Evolutionary conservation across 2,797 vertebrate species (phyloP).

Genomic region (Chromis chromis): DNA sequence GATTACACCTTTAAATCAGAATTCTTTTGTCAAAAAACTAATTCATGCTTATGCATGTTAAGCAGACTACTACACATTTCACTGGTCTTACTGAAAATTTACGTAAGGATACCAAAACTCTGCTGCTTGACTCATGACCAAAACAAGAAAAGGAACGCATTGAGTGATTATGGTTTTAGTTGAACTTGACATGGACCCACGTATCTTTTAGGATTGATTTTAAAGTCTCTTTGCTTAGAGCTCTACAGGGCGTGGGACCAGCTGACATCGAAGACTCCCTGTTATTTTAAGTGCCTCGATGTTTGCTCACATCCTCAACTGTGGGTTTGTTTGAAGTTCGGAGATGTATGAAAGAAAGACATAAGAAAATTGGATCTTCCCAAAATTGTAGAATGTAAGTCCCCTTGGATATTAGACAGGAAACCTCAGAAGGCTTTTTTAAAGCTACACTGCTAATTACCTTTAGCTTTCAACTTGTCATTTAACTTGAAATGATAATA

Average conservation of each 20-base stretch:
- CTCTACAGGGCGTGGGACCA: slow-evolving; percentile 31
- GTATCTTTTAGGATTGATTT: slow-evolving; percentile 30
- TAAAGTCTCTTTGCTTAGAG: slow-evolving; percentile 35
- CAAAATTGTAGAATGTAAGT: slow-evolving; percentile 18
- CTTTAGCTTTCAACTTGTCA: slow-evolving; percentile 18
- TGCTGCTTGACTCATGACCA: slow-evolving; percentile 38
- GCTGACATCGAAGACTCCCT: slow-evolving; percentile 15
- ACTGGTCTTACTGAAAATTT: slow-evolving; percentile 34
- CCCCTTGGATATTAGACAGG: slow-evolving; percentile 8
- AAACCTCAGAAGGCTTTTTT: slow-evolving; percentile 6
- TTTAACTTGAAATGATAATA: neutral
- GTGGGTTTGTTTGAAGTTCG: slow-evolving; percentile 32
- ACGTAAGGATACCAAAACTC: slow-evolving; percentile 17
- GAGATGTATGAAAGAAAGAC: slow-evolving; percentile 14
- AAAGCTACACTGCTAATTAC: slow-evolving; percentile 12
- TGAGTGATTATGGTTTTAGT: slow-evolving; percentile 8
- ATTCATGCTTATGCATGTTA: slow-evolving; percentile 36
- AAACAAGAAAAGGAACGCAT: slow-evolving; percentile 25
- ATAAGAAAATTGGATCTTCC: slow-evolving; percentile 29
- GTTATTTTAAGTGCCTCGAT: slow-evolving; percentile 51
- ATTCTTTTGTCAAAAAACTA: slow-evolving; percentile 40
- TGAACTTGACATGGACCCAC: slow-evolving; percentile 18
- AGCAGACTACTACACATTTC: slow-evolving; percentile 32
- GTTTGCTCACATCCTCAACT: slow-evolving; percentile 34
- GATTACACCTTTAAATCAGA: slow-evolving; percentile 29